Base-by-base conservation (phyloP, 2,888 invertebrate species). In the Trachelus iudaicus region DNA sequence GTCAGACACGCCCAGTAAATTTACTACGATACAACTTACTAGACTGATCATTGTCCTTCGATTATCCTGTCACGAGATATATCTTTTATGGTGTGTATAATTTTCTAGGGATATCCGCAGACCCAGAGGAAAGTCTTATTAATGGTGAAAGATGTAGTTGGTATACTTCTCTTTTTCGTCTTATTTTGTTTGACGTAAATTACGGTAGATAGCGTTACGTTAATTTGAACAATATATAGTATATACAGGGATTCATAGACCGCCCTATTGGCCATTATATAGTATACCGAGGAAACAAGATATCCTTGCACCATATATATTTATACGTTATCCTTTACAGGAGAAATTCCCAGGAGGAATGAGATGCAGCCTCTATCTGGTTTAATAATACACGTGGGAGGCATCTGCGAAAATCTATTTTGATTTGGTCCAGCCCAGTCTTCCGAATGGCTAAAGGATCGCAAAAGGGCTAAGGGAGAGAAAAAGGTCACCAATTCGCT, bases 21-120 rank as follows among this genome's bases (percentile, higher is more conserved):
- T 87, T 86, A 83, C 85, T 86, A 83, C 82, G 85, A 82, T 86
- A 86, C 85, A 85, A 85, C 82, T 77, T 78, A 81, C 81, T 79
- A 74, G 83, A 85, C 69, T 31, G 83, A 84, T 85, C 81, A 86
- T 85, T 88, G 87, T 87, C 83, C 85, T 82, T 83, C 88, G 87
- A 89, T 89, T 89, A 88, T 82, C 82, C 84, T 87, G 88, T 87
- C 88, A 89, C 86, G 86, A 86, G 87, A 89, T 89, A 89, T 82
- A 83, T 82, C 31, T n/a, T 56, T 56, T 4, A 56, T 23, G 56
- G 56, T 56, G 56, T 23, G 23, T 56, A 56, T 56, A 56, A 56
- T 56, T 56, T 56, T 56, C 56, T 56, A 56, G 23, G 23, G 56
- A 56, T 56, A 56, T 56, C 2, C 56, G 23, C 56, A 9, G 56